phyloP scores from a whole-genome alignment of 2,797 vertebrate species.

The Pristis pectinata region DNA sequence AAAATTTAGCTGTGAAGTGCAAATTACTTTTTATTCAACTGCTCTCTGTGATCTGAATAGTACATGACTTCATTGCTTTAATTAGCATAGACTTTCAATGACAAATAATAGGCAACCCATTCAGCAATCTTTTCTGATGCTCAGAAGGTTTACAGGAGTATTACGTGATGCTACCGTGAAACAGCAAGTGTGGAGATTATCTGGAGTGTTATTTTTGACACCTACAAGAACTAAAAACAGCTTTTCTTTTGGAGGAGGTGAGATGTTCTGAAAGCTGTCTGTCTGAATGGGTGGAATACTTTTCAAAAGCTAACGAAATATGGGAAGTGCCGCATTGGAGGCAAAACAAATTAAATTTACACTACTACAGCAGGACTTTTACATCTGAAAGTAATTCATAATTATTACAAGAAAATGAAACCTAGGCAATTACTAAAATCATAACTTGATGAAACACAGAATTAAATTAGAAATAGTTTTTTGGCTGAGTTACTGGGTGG shows the following conservation, averaged over 20 bases:
- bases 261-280: constrained; percentile 17
- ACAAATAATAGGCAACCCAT: not conserved
- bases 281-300: not conserved
- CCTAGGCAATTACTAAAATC: too few relatives aligned
- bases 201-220: not conserved
- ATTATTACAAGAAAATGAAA: too few relatives aligned
- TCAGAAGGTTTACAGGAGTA: not conserved
- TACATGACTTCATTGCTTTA: not conserved
- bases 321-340: not conserved
- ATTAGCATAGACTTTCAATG: not conserved
- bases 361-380: not conserved
- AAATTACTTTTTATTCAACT: not conserved
- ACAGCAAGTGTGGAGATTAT: not conserved
- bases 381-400: too few relatives aligned
- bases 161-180: constrained; percentile 2
- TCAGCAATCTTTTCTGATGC: not conserved
- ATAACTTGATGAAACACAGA: not conserved
- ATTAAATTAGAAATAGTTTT: not conserved
- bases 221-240: not conserved
- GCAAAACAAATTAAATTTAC: not conserved
- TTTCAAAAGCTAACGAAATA: not conserved
- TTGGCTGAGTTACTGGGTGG: too few relatives aligned
- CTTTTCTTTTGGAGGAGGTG: constrained; percentile 13
- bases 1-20: not conserved
- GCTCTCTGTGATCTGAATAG: not conserved